A percentile compares a stretch with the other conserved stretches of the same genome.
Conservation (phyloP, 1,140 invertebrate species). For the Aphelenchoides fujianensis region DNA sequence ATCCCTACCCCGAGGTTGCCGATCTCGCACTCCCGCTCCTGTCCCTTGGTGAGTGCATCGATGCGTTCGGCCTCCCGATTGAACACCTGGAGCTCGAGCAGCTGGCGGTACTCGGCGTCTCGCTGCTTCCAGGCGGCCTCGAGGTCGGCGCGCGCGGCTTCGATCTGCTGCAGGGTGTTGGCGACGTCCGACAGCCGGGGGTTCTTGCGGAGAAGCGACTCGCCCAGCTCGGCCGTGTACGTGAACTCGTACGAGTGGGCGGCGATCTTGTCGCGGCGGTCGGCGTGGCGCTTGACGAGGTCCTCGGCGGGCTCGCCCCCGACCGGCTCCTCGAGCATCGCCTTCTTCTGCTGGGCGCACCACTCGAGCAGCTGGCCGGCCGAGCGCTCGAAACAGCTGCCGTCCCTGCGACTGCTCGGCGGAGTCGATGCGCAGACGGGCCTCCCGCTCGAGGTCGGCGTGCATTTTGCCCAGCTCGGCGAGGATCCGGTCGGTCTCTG, state of each 20-base stretch:
- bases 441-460: slow-evolving; percentile 72
- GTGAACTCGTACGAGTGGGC: slow-evolving; percentile 78
- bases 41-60: slow-evolving; percentile 86
- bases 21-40: slow-evolving; percentile 87
- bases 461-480: slow-evolving; percentile 81
- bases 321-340: slow-evolving; percentile 60
- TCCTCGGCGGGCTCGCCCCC: slow-evolving; percentile 73
- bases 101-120: slow-evolving; percentile 77
- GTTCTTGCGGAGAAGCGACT: slow-evolving; percentile 64
- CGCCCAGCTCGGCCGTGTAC: slow-evolving; percentile 67
- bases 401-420: slow-evolving; percentile 88
- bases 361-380: slow-evolving; percentile 68
- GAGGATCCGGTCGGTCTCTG: slow-evolving; percentile 79
- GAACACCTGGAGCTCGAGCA: slow-evolving; percentile 78
- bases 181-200: slow-evolving; percentile 62
- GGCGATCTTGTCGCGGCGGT: slow-evolving; percentile 84
- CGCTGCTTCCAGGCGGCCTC: slow-evolving; percentile 75
- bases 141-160: slow-evolving; percentile 27
- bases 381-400: slow-evolving; percentile 83
- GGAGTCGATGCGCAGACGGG: slow-evolving; percentile 54
- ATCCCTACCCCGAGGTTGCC: slow-evolving; percentile 80
- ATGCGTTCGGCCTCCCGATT: slow-evolving; percentile 95
- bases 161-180: slow-evolving; percentile 55
- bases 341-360: slow-evolving; percentile 65
- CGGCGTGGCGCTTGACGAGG: slow-evolving; percentile 83